phyloP scores from a whole-genome alignment of 2,113 vertebrate genomes.

The Callospermophilus lateralis region DNA sequence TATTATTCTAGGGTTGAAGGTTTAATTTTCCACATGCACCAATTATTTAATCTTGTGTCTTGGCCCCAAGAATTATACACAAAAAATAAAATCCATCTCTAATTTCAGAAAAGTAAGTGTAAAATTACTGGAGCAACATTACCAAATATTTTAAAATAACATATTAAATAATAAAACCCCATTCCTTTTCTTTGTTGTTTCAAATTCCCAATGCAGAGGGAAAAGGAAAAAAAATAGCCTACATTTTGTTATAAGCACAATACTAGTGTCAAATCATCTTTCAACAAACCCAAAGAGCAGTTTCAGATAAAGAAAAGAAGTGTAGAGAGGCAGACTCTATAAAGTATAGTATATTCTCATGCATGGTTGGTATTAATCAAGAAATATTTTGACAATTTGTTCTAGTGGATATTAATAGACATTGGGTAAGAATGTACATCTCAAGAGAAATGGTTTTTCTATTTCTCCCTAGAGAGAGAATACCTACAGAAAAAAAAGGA shows the following conservation, averaged over 20 bases:
- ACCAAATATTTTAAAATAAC: background rate
- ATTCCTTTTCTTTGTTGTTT: background rate
- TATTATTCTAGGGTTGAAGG: background rate
- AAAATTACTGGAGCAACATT: background rate
- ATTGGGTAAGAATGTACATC: background rate
- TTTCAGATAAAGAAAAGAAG: constrained; percentile 11
- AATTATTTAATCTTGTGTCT: background rate
- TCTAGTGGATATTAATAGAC: background rate
- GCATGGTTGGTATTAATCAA: background rate
- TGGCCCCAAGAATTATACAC: background rate
- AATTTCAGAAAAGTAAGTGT: background rate
- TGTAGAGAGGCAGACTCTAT: background rate
- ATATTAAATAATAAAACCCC: background rate
- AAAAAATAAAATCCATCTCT: background rate
- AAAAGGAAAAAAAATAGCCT: background rate
- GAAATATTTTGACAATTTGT: background rate
- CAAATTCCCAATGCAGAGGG: background rate
- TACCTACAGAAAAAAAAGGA: background rate
- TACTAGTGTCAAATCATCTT: background rate
- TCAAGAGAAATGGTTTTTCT: background rate
- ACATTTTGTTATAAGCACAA: background rate
- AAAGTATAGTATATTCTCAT: background rate
- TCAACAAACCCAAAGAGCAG: background rate
- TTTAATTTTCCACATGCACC: background rate
- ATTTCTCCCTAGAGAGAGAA: background rate